These are phyloP conservation scores for Atherinosoma microstoma DNA, from an alignment of 2,797 vertebrate species.

Conservation along the genomic window DNA sequence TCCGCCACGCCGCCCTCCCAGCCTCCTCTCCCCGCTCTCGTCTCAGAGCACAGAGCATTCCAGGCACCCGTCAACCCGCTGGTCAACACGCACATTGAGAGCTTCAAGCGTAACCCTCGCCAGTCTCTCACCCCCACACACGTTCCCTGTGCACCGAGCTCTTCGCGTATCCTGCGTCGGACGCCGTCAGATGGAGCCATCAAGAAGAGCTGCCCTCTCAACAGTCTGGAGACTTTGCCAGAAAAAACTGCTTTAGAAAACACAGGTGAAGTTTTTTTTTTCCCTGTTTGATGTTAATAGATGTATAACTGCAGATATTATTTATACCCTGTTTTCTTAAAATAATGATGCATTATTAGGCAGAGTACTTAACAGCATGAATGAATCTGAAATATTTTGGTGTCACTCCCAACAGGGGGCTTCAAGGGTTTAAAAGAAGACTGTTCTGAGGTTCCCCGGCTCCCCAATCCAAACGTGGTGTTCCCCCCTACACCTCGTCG, in stretches of 20 bases:
- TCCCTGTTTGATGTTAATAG: not conserved
- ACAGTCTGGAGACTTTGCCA: slow-evolving; percentile 64
- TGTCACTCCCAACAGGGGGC: slow-evolving; percentile 68
- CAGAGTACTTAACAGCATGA: not conserved
- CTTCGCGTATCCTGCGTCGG: slow-evolving; percentile 85
- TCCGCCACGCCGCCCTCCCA: slow-evolving; percentile 75
- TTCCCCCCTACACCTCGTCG: slow-evolving; percentile 95
- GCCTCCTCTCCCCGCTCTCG: not conserved
- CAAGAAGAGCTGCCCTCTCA: slow-evolving; percentile 80
- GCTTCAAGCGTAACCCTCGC: slow-evolving; percentile 93
- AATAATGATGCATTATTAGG: not conserved
- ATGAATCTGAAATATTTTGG: no score
- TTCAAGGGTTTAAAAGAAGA: slow-evolving; percentile 88
- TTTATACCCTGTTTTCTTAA: not conserved
- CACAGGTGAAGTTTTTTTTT: slow-evolving; percentile 59
- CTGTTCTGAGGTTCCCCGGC: slow-evolving; percentile 88
- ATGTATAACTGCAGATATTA: no score
- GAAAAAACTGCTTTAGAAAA: slow-evolving; percentile 65
- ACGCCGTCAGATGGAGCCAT: slow-evolving; percentile 97
- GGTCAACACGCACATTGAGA: slow-evolving; percentile 94
- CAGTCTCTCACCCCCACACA: slow-evolving; percentile 98
- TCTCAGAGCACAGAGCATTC: slow-evolving; percentile 60
- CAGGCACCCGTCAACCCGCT: slow-evolving; percentile 87
- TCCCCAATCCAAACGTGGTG: slow-evolving; percentile 93
- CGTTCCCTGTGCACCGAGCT: slow-evolving; percentile 84